These are phyloP conservation scores for Rousettus leschenaultii DNA, from an alignment of 2,113 vertebrate species.

Conservation along the genomic window DNA sequence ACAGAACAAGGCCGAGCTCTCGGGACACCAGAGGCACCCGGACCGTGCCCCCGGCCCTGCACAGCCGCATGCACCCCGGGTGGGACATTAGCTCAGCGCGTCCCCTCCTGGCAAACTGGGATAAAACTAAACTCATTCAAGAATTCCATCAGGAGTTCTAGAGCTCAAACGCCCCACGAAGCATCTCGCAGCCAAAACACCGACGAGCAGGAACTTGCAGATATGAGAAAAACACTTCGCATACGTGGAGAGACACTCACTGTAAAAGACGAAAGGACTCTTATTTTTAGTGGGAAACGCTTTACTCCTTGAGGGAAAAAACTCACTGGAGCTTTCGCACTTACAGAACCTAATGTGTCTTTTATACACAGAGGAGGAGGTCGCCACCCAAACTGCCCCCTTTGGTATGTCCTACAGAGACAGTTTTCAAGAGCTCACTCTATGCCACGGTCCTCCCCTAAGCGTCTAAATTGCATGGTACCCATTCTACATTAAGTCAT, in stretches of 20 bases:
- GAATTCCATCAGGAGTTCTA: no score
- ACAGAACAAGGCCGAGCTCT: accelerated
- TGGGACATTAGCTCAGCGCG: accelerated
- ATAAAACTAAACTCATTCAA: no score
- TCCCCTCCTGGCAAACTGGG: not conserved
- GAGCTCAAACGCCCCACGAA: not conserved
- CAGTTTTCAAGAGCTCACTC: not conserved
- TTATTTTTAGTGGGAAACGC: not conserved
- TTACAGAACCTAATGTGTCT: not conserved
- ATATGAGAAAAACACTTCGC: not conserved
- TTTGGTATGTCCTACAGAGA: accelerated
- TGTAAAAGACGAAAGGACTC: no score
- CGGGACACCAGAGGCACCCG: accelerated
- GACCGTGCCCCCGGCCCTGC: no score
- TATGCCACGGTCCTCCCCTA: not conserved
- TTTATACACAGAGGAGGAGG: no score
- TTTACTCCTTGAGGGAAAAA: not conserved
- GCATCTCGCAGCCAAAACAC: accelerated
- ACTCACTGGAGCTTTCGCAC: not conserved
- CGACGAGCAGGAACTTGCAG: not conserved
- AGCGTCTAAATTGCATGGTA: not conserved
- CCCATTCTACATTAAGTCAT: not conserved
- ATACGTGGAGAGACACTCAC: accelerated
- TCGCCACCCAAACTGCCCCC: no score
- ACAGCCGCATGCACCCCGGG: accelerated